Base-by-base conservation (phyloP, 2,113 vertebrate genomes). In the Eclectus roratus region DNA sequence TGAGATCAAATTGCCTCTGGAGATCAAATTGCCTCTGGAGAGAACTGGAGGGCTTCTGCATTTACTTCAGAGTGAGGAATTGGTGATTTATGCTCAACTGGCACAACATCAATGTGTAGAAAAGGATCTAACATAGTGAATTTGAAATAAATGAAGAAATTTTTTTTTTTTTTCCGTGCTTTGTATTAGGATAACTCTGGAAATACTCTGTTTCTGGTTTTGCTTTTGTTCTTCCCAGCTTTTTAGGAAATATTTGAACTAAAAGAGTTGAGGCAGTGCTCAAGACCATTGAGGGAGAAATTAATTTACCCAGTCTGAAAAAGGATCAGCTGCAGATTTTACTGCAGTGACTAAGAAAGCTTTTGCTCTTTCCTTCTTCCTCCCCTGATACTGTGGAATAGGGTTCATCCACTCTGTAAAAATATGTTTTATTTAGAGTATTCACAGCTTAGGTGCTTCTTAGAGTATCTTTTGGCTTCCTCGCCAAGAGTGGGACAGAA, bases 161-260 rank as follows among this genome's bases (percentile, higher is more conserved):
- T 80, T 64, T 53, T 41, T 70, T 80, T 64, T 53, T 71, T 49
- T 72, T 21, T 3, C 58, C 50, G 24, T 87, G 50, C 43, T 84
- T 95, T 96, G 25, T 86, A 53, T 92, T 87, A 81, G 80, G 55
- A 58, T 88, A 89, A 86, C 55, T 92, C 64, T 96, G 93, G 80
- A 95, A 95, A 60, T 84, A 50, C 8, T 76, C 79, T 86, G 58
- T 44, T 89, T 94, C 60, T 95, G 39, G 72, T 95, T 94, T 95
- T 91, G 50, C 64, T 94, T 96, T 93, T 95, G 77, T 89, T 93
- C 50, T 80, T 91, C 31, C 33, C 25, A 49, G 50, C 60, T 86
- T 92, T 96, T 92, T 92, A 89, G 68, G 80, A 92, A 89, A 74
- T 92, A 64, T 5, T 92, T 89, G 60, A 91, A 93, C 47, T 50